Evolutionary conservation across 2,113 vertebrate species (phyloP).

Genomic region (Lophochroa leadbeateri): DNA sequence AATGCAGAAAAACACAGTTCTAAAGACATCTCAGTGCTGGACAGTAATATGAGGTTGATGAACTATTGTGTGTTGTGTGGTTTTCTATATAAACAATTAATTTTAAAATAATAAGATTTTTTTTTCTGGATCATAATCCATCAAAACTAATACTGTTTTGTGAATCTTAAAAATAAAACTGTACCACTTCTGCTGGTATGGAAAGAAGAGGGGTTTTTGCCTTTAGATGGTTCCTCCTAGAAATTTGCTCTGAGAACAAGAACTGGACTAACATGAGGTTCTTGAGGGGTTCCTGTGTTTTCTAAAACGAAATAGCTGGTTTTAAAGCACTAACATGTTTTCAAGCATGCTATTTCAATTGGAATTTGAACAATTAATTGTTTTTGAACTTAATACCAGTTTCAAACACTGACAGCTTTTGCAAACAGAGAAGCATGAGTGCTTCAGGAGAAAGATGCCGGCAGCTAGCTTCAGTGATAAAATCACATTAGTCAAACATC

Average conservation of each 20-base stretch:
- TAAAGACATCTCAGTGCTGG: constrained; percentile 38
- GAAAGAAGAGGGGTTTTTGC: neutral
- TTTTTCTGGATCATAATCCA: constrained; percentile 39
- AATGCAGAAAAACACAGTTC: constrained; percentile 28
- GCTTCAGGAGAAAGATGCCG: neutral
- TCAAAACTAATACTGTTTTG: constrained; percentile 21
- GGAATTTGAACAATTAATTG: neutral
- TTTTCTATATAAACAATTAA: neutral
- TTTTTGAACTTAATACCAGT: neutral
- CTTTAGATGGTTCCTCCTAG: neutral
- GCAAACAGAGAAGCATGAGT: neutral
- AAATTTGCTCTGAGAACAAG: neutral
- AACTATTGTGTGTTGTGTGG: constrained; percentile 7
- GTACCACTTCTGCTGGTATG: constrained; percentile 3
- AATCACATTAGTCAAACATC: neutral
- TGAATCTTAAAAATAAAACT: constrained; percentile 44
- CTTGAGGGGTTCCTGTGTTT: neutral
- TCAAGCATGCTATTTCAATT: neutral
- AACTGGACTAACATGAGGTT: neutral
- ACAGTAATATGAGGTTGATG: constrained; percentile 7
- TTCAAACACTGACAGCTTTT: neutral
- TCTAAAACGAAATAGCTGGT: neutral
- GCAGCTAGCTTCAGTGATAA: neutral
- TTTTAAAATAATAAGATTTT: constrained; percentile 54
- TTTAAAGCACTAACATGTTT: constrained; percentile 1